phyloP scores from a whole-genome alignment of 92 coral and sea anemone genomes.

The Heteractis magnifica region DNA sequence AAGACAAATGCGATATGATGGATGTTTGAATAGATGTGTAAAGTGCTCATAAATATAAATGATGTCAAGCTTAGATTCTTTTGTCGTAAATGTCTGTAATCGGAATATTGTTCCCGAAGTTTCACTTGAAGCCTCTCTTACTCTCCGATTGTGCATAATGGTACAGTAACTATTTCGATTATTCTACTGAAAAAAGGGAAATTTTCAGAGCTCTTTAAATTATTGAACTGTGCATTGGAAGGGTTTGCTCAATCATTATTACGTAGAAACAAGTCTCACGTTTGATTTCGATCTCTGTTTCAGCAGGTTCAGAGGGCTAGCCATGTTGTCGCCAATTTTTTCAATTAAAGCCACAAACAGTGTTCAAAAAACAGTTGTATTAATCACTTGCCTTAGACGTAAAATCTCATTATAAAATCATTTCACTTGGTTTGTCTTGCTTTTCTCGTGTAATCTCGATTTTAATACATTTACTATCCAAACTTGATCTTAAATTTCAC shows the following conservation, averaged over 20 bases:
- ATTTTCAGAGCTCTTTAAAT: no score
- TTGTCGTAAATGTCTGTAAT: neutral
- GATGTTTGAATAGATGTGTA: neutral
- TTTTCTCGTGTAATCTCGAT: neutral
- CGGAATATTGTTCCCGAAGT: neutral
- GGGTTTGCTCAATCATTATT: neutral
- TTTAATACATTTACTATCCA: neutral
- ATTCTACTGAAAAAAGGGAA: neutral
- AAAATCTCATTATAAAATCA: no score
- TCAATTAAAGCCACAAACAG: no score
- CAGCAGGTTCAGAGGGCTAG: neutral
- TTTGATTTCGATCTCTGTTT: neutral
- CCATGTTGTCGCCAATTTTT: no score
- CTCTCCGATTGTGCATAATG: neutral
- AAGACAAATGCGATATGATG: neutral
- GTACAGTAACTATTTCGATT: neutral
- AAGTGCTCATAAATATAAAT: slow-evolving; percentile 21
- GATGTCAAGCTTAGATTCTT: slow-evolving; percentile 7
- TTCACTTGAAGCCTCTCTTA: neutral
- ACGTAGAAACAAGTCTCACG: neutral
- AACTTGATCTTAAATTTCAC: neutral
- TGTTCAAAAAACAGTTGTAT: no score
- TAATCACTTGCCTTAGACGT: no score
- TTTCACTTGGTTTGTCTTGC: no score
- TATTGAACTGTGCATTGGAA: neutral